Evolutionary conservation across 2,888 invertebrate genomes (phyloP).

Genomic region (Hirudinaria manillensis): DNA sequence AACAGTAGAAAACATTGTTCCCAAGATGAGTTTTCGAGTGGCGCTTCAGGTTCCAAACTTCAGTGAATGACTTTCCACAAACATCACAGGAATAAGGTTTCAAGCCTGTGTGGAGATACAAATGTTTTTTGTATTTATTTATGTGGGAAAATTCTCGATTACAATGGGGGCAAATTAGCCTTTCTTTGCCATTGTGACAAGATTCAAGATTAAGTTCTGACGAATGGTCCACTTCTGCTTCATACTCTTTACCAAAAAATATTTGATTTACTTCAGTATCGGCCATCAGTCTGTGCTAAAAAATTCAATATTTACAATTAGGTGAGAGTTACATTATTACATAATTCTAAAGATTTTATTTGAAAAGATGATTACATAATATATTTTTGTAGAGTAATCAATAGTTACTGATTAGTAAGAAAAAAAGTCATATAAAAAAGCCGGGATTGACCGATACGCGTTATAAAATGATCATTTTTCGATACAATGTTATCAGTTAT

Average conservation of each 20-base stretch:
- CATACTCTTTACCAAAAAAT: slow-evolving; percentile 6
- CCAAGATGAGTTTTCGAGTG: slow-evolving; percentile 31
- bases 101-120: slow-evolving; percentile 29
- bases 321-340: too few relatives aligned
- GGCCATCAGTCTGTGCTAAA: background rate
- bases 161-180: slow-evolving; percentile 25
- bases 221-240: slow-evolving; percentile 1
- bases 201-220: background rate
- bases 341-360: too few relatives aligned
- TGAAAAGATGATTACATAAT: too few relatives aligned
- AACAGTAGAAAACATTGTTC: slow-evolving; percentile 28
- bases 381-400: too few relatives aligned
- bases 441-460: too few relatives aligned
- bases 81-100: slow-evolving; percentile 32
- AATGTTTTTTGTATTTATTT: slow-evolving; percentile 30
- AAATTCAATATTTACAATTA: too few relatives aligned
- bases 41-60: slow-evolving; percentile 30
- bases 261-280: slow-evolving; percentile 1
- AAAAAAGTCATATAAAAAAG: too few relatives aligned
- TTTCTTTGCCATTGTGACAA: slow-evolving; percentile 19
- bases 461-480: too few relatives aligned
- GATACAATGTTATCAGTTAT: too few relatives aligned
- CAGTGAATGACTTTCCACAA: slow-evolving; percentile 34
- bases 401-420: too few relatives aligned
- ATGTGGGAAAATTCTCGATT: slow-evolving; percentile 27